Percentiles rank a stretch among this genome's conserved stretches.
phyloP scores from a whole-genome alignment of 2,113 vertebrate genomes.

The Machaerirhynchus nigripectus region DNA sequence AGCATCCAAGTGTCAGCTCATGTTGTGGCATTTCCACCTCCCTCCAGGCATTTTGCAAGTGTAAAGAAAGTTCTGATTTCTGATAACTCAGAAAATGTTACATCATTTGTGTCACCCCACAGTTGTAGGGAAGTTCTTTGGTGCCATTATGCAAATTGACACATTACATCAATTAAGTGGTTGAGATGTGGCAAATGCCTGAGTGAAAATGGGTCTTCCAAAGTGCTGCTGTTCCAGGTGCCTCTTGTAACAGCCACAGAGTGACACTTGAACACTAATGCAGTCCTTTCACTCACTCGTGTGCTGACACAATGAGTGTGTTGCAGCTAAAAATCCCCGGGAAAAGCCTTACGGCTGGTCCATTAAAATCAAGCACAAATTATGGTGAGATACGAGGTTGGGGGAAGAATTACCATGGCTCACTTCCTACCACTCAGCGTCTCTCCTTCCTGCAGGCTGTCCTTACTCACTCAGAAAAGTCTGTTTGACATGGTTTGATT shows the following conservation, averaged over 20 bases:
- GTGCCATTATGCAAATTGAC: background rate
- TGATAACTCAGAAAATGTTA: background rate
- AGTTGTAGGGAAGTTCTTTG: background rate
- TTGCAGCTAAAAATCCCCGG: background rate
- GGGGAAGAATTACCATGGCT: background rate
- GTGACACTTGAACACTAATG: background rate
- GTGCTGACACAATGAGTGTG: background rate
- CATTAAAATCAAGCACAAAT: background rate
- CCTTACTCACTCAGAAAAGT: background rate
- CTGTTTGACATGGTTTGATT: background rate
- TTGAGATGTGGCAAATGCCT: background rate
- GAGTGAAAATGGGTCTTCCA: background rate
- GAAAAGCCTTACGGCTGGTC: background rate
- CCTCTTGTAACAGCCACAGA: background rate
- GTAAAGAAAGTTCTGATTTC: background rate
- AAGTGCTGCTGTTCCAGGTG: background rate
- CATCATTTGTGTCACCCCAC: background rate
- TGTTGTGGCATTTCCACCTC: background rate
- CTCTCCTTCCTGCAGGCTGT: background rate
- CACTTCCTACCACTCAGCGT: background rate
- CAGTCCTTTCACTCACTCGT: background rate
- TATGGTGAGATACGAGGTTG: fast-evolving
- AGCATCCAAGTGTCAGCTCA: background rate
- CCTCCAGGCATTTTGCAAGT: background rate
- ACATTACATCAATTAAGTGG: background rate